Evolutionary conservation across 2,888 invertebrate genomes (phyloP).

Genomic region (Eurois occulta): DNA sequence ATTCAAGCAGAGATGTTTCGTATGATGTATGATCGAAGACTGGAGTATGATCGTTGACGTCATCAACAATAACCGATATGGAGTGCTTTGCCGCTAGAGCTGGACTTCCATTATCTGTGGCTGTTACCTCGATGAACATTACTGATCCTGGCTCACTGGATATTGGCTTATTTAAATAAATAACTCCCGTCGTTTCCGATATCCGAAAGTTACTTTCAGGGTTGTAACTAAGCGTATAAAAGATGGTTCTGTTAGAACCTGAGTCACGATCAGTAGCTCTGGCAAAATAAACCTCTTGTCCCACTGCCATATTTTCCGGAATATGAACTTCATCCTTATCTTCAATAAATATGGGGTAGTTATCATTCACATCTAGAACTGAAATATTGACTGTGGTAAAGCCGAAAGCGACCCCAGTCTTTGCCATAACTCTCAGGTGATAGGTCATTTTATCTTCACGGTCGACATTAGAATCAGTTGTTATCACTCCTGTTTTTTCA

Average conservation of each 20-base stretch:
- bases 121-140: slow-evolving; percentile 94
- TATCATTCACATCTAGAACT: slow-evolving; percentile 97
- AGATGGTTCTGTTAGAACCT: slow-evolving; percentile 96
- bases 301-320: slow-evolving; percentile 97
- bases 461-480: slow-evolving; percentile 95
- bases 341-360: slow-evolving; percentile 95
- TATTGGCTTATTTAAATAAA: slow-evolving; percentile 96
- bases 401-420: slow-evolving; percentile 94
- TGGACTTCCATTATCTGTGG: slow-evolving; percentile 95
- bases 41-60: slow-evolving; percentile 99
- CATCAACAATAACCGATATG: slow-evolving; percentile 93
- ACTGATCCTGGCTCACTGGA: slow-evolving; percentile 93
- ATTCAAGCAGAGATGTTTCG: slow-evolving; percentile 97
- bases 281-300: slow-evolving; percentile 97
- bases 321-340: slow-evolving; percentile 95
- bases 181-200: slow-evolving; percentile 96
- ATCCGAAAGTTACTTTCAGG: slow-evolving; percentile 95
- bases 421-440: slow-evolving; percentile 95
- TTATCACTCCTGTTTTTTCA: slow-evolving; percentile 94
- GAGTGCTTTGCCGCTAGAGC: slow-evolving; percentile 94
- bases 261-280: slow-evolving; percentile 96
- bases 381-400: slow-evolving; percentile 95
- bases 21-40: slow-evolving; percentile 97
- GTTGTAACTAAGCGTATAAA: slow-evolving; percentile 95
- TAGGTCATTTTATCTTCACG: slow-evolving; percentile 95